Evolutionary conservation across 1,140 invertebrate species (phyloP), one percentile per base, ranked within the genome.

Genomic region (Globodera ellingtonae): DNA sequence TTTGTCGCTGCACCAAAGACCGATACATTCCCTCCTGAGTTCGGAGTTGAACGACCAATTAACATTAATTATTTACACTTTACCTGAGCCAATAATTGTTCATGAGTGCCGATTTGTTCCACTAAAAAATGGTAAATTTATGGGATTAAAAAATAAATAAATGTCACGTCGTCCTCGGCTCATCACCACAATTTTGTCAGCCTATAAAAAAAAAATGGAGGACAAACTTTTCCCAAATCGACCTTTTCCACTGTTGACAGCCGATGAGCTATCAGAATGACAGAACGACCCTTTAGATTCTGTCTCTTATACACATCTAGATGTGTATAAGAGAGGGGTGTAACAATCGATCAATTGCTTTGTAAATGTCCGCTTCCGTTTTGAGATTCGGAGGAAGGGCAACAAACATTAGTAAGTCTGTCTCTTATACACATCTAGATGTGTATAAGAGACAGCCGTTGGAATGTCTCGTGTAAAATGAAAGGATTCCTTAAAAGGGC

Each of bases 261-360:
- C 66, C 91, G 81, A 84, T 92, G 91, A 10, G 91, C 91, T 76
- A 92, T 92, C 18, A 91, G 88, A 48, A 92, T 90, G 1, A 91
- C 91, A n/a, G 91, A 91, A 44, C 90, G 82, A 18, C 90, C 91
- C 62, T 89, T 85, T 59, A 89, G n/a, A n/a, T n/a, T n/a, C n/a
- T n/a, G n/a, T n/a, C n/a, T n/a, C n/a, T n/a, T n/a, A n/a, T n/a
- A n/a, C n/a, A n/a, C n/a, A n/a, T n/a, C n/a, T n/a, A n/a, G n/a
- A n/a, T n/a, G n/a, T n/a, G n/a, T n/a, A n/a, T n/a, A n/a, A n/a
- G n/a, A n/a, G n/a, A n/a, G 35, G 35, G 35, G 35, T 0, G 35
- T 35, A 35, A 35, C 35, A 35, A 35, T 35, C 35, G 35, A 35
- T 35, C 35, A 35, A 35, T 35, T 35, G 35, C 35, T 35, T 35